Base-by-base conservation (phyloP, 2,797 vertebrate species). In the Chrosomus eos region DNA sequence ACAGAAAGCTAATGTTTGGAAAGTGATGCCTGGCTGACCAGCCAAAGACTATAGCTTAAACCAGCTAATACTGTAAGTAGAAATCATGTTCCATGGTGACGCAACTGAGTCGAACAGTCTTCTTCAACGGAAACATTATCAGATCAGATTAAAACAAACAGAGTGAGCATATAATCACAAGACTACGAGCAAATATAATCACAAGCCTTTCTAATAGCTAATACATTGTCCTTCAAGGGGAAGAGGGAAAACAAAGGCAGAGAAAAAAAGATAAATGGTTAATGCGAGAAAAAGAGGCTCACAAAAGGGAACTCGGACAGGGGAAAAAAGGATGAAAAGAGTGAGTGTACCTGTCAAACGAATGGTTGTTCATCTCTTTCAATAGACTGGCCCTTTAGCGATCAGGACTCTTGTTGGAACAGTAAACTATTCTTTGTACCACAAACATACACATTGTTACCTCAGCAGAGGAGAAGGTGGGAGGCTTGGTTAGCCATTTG, bases 241-340 rank as follows among this genome's bases (percentile, higher is more conserved):
- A 71, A 86, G 88, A 64, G 18, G 81, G 87, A 89, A 89, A 80
- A 89, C 92, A 90, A 83, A 88, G 71, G 18, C 38, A 81, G 51
- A 85, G 81, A 45, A 43, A 26, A n/a, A 76, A 77, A 68, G 31
- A 68, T 60, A 64, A 75, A 53, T 77, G 36, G 38, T 16, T 40
- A 10, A 60, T 71, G 53, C 84, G 68, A 76, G 62, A 40, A 62
- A 82, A 73, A 75, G 72, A 28, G 45, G 16, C 28, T 26, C 43
- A 82, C 81, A 66, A 82, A 64, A 64, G 71, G 16, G 70, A 40
- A 45, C 76, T 40, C 51, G 1, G 76, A 75, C 53, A 80, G 60
- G 74, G 80, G 11, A 36, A 45, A 72, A 28, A 87, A 16, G 66
- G 43, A 76, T 79, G 18, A 83, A 87, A 73, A 78, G 79, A 72